phyloP scores from a whole-genome alignment of 2,113 vertebrate genomes.

The Sinosuthora webbiana region DNA sequence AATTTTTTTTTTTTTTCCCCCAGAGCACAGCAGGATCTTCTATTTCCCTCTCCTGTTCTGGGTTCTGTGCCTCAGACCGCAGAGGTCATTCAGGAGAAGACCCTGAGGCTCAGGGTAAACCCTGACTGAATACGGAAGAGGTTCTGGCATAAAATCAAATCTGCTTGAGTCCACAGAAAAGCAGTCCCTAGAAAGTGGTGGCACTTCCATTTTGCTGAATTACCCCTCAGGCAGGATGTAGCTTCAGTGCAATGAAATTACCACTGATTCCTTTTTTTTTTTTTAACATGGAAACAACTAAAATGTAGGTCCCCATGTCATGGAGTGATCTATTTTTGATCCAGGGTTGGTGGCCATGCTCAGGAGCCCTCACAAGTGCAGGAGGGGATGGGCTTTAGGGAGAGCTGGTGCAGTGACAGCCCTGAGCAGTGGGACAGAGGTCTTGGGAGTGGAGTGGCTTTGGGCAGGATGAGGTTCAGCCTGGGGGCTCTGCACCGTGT shows the following conservation, averaged over 20 bases:
- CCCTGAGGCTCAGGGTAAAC: background rate
- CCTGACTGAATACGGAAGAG: background rate
- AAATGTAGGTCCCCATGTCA: background rate
- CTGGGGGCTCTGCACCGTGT: fast-evolving
- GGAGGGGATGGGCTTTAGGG: background rate
- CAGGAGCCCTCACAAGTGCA: too few species aligned
- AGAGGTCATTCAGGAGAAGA: background rate
- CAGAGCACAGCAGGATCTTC: background rate
- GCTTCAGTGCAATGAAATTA: background rate
- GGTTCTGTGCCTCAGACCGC: background rate
- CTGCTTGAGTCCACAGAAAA: background rate
- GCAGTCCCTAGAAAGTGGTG: background rate
- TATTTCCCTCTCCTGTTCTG: background rate
- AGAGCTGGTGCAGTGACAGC: background rate
- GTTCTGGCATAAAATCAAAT: background rate
- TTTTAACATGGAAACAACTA: background rate
- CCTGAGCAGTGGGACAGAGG: background rate
- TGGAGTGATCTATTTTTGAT: background rate
- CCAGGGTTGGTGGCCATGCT: background rate
- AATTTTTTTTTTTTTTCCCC: too few species aligned
- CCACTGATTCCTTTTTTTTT: background rate
- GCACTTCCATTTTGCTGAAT: background rate
- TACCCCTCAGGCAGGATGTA: fast-evolving
- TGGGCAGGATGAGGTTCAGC: background rate
- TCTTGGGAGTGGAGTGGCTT: background rate